Evolutionary conservation across 2,113 vertebrate species (phyloP), one percentile per base, ranked within the genome.

Genomic region (Marmota monax): DNA sequence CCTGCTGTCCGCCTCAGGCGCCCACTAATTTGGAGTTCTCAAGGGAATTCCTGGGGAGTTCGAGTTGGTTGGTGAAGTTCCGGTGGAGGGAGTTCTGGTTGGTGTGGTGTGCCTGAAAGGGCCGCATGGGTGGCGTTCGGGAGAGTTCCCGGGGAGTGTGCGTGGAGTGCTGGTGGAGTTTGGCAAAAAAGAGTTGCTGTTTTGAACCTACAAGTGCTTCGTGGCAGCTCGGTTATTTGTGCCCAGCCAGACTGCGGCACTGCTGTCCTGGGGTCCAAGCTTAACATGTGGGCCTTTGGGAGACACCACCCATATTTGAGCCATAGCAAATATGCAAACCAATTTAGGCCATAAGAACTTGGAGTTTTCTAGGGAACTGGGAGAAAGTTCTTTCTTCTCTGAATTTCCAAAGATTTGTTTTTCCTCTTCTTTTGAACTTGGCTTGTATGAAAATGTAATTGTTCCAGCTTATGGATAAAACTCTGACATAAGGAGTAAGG

Each of bases 311-410:
- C 34, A 29, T 29, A 80, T 51, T 79, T 51, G 72, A 78, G 17
- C 32, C 18, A 51, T 6, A 65, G 53, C n/a, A 82, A 58, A 63
- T 51, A 25, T 58, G 8, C 16, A 70, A 39, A 13, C 12, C 42
- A 85, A 2, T 74, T 48, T 76, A 37, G 39, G 27, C 16, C 84
- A 7, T 78, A 32, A 93, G 67, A 76, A 58, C 4, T 1, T 4
- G 61, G 29, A 80, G 65, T 45, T 48, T 93, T 63, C 73, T 22
- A 16, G 84, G 78, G 25, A 73, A 32, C 22, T 34, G 34, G 12
- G 53, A 89, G 45, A 63, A 87, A 79, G 45, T 29, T 37, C n/a
- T 53, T 77, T 79, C 48, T 70, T 74, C 34, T 84, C 73, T 84
- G 91, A 56, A 65, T 18, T 78, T 87, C 32, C 37, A 39, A 67